Conservation (phyloP, 1,140 invertebrate genomes). For the Neotoxoptera formosana region DNA sequence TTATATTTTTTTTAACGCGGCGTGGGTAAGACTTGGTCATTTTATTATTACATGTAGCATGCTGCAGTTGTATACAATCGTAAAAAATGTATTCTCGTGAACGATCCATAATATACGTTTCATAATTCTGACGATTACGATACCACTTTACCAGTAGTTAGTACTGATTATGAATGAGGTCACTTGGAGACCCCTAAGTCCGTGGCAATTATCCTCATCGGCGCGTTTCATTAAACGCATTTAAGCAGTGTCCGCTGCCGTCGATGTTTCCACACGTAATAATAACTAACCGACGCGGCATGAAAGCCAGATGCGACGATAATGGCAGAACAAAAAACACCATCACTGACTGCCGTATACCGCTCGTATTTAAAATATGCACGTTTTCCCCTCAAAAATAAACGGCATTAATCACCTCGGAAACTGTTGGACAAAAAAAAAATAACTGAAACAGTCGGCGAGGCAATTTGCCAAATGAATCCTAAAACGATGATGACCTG, state of each 20-base stretch:
- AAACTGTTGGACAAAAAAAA: background rate
- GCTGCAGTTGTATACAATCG: background rate
- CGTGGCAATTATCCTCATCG: slow-evolving; percentile 15
- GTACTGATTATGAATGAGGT: background rate
- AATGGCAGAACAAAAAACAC: background rate
- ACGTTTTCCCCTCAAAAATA: background rate
- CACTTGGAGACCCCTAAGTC: background rate
- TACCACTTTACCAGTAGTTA: background rate
- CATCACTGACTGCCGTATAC: background rate
- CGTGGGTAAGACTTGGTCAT: background rate
- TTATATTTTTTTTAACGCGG: background rate
- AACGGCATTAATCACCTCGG: slow-evolving; percentile 12
- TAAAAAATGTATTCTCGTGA: background rate
- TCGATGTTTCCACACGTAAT: slow-evolving; percentile 19
- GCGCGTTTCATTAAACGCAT: slow-evolving; percentile 23
- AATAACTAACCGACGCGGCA: background rate
- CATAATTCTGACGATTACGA: background rate
- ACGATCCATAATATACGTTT: background rate
- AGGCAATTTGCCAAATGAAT: slow-evolving; percentile 46
- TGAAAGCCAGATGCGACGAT: background rate
- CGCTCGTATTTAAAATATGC: background rate
- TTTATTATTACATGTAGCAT: background rate
- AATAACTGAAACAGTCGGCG: background rate
- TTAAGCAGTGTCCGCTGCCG: background rate
- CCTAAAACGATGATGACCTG: slow-evolving; percentile 31